Base-by-base conservation (phyloP, 2,888 invertebrate species). In the Galerucella nymphaeae region DNA sequence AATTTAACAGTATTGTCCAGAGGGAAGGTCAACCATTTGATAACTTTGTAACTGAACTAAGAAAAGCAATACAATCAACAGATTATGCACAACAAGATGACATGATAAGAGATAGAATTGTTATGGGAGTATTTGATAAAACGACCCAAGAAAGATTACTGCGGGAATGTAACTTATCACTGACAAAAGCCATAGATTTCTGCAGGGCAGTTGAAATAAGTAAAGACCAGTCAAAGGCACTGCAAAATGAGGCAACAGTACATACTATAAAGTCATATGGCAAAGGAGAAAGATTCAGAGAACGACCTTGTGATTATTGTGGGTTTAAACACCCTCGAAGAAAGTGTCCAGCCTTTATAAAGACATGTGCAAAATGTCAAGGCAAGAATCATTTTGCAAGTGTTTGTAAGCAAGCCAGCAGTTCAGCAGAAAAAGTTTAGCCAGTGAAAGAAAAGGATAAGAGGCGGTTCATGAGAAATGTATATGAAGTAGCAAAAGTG, bases 21-120 rank as follows among this genome's bases (percentile, higher is more conserved):
- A 75, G 72, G 57, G 78, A 80, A 66, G 78, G 78, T n/a, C 80
- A 82, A 74, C 66, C 58, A 20, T 81, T 82, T 72, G 81, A 82
- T 65, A 72, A 70, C 45, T 83, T 82, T 75, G 62, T 81, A 48
- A 78, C 79, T 5, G 80, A 83, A 50, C 55, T 80, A 57, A 79
- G 75, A 72, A 78, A 78, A 63, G 73, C 79, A 20, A 74, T 78
- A 13, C 79, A 82, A 72, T 71, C 70, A n/a, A 81, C 80, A 66
- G 77, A 76, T 23, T 82, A 81, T 75, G 64, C 64, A 42, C 73
- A 81, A 48, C 73, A 71, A 66, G 78, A 80, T 61, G 77, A 76
- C 13, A 76, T 82, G 71, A 42, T 83, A 9, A 66, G 80, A 70
- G 80, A 82, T 64, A 66, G 76, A 30, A 77, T 81, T 50, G 80